Evolutionary conservation across 2,888 invertebrate species (phyloP), one percentile per base, ranked within the genome.

Genomic region (Thymelicus lineola): DNA sequence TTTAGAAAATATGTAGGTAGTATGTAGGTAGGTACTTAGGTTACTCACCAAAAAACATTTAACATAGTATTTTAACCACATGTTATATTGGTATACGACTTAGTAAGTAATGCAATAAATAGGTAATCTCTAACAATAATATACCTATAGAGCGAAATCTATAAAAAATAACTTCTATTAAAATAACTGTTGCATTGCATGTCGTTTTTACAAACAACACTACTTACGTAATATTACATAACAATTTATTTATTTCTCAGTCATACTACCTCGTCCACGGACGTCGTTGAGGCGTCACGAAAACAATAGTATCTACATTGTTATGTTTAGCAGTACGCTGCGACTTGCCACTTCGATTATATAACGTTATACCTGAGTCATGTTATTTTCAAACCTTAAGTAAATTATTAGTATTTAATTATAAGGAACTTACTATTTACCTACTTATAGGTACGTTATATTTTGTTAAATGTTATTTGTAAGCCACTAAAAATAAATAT

Each of bases 221-320:
- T 17, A 14, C 14, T 64, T 64, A 64, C 63, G 55, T 64, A 64
- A 64, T 64, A 64, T 64, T 64, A 64, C 63, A 55, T 53, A 64
- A 64, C 20, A 38, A 64, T 64, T 64, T 38, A 17, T 45, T 61
- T 61, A 6, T 46, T 35, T 42, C n/a, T 35, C 9, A 55, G 12
- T 55, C 12, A 55, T 35, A 55, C 55, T 55, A 35, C 55, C 20
- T 20, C 17, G 42, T 42, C 6, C 17, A 57, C 57, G 15, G 15
- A 15, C 15, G 42, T 12, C 20, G 53, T 20, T 9, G 53, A 17
- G 10, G 15, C 50, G 62, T 62, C 4, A 12, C 10, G 4, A 12
- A 12, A 9, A 42, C 42, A 12, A 12, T 36, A n/a, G 20, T 3
- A 20, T 5, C 15, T 20, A 53, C 53, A 53, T 53, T 53, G 53